Evolutionary conservation across 2,797 vertebrate genomes (phyloP).

Genomic region (Anniella stebbinsi): DNA sequence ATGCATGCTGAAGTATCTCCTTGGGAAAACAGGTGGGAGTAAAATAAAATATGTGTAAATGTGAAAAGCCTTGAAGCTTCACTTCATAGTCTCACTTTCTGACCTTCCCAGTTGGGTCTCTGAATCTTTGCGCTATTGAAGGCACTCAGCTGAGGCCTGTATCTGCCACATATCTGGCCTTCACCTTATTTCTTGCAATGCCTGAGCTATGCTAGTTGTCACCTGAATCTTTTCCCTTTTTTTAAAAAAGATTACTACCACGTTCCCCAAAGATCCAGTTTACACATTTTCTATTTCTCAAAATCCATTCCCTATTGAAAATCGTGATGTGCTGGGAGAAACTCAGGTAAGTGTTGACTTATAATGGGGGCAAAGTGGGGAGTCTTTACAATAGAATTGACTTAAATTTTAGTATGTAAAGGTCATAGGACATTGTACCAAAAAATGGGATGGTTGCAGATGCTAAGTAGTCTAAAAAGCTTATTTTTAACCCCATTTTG

Average conservation of each 20-base stretch:
- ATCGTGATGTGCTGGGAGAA: constrained; percentile 93
- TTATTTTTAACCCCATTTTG: neutral
- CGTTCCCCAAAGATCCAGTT: constrained; percentile 98
- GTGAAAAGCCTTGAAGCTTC: neutral
- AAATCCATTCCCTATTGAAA: constrained; percentile 95
- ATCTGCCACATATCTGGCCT: neutral
- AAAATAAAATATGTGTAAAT: neutral
- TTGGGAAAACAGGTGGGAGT: neutral
- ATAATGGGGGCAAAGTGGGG: fast-evolving
- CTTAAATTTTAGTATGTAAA: neutral
- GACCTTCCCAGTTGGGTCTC: neutral
- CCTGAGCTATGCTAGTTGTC: neutral
- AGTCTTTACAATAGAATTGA: neutral
- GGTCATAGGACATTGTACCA: neutral
- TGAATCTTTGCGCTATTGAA: neutral
- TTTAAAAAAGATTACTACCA: constrained; percentile 94
- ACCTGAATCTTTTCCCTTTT: neutral
- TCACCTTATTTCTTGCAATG: fast-evolving
- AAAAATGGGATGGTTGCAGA: neutral
- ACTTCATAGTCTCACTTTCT: neutral
- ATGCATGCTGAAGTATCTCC: neutral
- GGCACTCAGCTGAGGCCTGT: neutral
- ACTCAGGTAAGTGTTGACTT: constrained; percentile 85
- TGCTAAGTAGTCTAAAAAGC: neutral
- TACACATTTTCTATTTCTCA: constrained; percentile 94